Evolutionary conservation across 2,888 invertebrate genomes (phyloP).

Genomic region (Eumerus sabulonum): DNA sequence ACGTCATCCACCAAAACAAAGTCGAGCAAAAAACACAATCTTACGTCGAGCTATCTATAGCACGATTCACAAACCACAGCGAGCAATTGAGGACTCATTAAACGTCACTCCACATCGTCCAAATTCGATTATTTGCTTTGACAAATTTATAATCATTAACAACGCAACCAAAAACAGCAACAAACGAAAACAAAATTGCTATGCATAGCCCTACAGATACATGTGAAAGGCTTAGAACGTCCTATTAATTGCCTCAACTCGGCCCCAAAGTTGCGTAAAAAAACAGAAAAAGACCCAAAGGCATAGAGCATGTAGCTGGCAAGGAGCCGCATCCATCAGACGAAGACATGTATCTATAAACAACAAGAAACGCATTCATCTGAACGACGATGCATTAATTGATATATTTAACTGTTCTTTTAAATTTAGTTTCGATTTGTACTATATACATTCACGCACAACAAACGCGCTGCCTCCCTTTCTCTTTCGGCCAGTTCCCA

Average conservation of each 20-base stretch:
- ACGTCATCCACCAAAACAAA: no score
- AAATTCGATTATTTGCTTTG: constrained; percentile 40
- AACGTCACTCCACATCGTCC: constrained; percentile 48
- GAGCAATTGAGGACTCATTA: constrained; percentile 50
- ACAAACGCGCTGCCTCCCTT: background rate
- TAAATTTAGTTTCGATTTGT: constrained; percentile 45
- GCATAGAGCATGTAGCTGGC: constrained; percentile 27
- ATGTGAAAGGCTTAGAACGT: constrained; percentile 14
- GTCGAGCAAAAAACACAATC: no score
- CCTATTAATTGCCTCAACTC: constrained; percentile 53
- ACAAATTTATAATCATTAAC: constrained; percentile 52
- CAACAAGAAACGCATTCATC: background rate
- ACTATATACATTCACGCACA: constrained; percentile 7
- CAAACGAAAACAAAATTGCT: constrained; percentile 5
- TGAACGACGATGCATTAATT: constrained; percentile 24
- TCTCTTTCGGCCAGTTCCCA: no score
- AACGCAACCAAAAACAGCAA: no score
- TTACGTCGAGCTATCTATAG: no score
- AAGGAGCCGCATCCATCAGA: constrained; percentile 42
- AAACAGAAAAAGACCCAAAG: constrained; percentile 14
- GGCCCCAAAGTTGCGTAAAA: constrained; percentile 42
- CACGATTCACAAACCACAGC: constrained; percentile 34
- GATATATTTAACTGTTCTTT: constrained; percentile 50
- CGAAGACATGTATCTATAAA: background rate
- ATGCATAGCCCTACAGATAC: background rate